These are phyloP conservation scores for Eucera pruinosa DNA, from an alignment of 2,888 invertebrate genomes.

Conservation along the genomic window DNA sequence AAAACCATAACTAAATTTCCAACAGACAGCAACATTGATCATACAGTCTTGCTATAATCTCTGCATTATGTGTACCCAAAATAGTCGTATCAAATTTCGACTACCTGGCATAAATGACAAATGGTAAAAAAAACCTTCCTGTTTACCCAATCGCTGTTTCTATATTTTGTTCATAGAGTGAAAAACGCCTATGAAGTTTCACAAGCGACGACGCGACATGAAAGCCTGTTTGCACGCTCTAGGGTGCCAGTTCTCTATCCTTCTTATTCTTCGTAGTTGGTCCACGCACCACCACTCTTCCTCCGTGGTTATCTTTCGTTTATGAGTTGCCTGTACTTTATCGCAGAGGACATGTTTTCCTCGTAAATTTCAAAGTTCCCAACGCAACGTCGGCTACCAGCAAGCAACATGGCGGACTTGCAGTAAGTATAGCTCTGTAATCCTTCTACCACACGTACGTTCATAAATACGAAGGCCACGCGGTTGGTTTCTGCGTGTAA, in stretches of 20 bases:
- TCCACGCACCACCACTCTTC: constrained; percentile 38
- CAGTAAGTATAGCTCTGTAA: constrained; percentile 66
- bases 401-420: constrained; percentile 58
- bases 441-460: constrained; percentile 72
- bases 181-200: constrained; percentile 48
- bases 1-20: no score
- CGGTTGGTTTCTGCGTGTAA: constrained; percentile 25
- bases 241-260: constrained; percentile 3
- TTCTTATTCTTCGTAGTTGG: constrained; percentile 21
- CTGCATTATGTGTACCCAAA: no score
- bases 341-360: constrained; percentile 77
- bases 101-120: no score
- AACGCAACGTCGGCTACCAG: constrained; percentile 61
- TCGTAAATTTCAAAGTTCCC: constrained; percentile 78
- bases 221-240: constrained; percentile 28
- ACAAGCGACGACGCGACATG: constrained; percentile 8
- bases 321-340: constrained; percentile 78
- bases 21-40: no score
- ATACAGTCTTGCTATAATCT: no score
- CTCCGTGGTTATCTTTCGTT: constrained; percentile 78
- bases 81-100: no score
- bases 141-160: no score
- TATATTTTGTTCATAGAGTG: constrained; percentile 38
- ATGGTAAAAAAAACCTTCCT: no score
- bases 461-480: constrained; percentile 68